Base-by-base conservation (phyloP, 2,888 invertebrate species). In the Thereva unica region DNA sequence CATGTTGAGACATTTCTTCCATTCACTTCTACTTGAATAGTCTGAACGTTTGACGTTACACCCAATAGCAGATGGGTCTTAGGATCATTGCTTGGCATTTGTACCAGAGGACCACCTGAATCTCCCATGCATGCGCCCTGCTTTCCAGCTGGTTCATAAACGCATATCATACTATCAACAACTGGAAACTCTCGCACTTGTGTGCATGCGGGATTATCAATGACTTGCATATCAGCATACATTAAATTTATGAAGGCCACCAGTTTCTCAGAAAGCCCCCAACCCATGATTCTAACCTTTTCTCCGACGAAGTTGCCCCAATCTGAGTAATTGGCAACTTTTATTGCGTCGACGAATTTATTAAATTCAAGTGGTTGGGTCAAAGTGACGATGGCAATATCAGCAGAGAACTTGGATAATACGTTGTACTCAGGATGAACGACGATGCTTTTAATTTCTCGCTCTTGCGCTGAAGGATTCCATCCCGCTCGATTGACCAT, bases 311-410 rank as follows among this genome's bases (percentile, higher is more conserved):
- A 23, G 23, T 23, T 23, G 23, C 23, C 23, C 23, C 23, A 23
- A 10, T 50, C 23, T 9, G 50, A 61, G n/a, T 49, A 49, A 4
- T 7, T 6, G 3, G 61, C 49, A 8, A 61, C 4, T 50, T 40
- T 38, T 4, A 61, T 34, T 5, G 40, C 42, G 38, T 50, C 50
- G 23, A 61, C 61, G 7, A 34, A 61, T 23, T 49, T 49, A 10
- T 2, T 50, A 1, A 50, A 38, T 1, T n/a, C 34, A 23, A 61
- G 41, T 5, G 40, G 12, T 4, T 50, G 5, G 0, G 4, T 2
- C 5, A 61, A 40, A 10, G 23, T 50, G 40, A 61, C 5, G 41
- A 61, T 61, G n/a, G 50, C 38, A 61, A 61, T 38, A 34, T 61
- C 61, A 50, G 3, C 49, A n/a, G 50, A 40, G 12, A 50, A 50